phyloP scores from a whole-genome alignment of 2,797 vertebrate species.

The Sebastes steindachneri region DNA sequence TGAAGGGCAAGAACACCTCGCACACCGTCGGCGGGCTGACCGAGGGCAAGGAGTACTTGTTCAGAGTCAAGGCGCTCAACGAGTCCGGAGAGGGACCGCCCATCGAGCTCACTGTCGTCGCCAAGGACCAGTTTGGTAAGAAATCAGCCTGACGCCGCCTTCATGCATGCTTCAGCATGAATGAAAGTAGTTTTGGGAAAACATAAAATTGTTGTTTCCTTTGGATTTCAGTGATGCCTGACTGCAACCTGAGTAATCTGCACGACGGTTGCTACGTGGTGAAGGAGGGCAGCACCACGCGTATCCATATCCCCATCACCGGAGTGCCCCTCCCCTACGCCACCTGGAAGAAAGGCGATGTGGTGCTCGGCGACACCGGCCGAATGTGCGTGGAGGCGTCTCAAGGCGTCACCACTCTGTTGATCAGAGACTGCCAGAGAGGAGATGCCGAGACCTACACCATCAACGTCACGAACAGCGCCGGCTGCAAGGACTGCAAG shows the following conservation, averaged over 20 bases:
- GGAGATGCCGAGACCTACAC: conserved; percentile 92
- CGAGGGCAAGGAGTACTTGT: conserved; percentile 92
- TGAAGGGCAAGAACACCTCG: conserved; percentile 87
- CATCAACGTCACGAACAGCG: conserved; percentile 89
- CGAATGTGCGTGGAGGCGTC: conserved; percentile 91
- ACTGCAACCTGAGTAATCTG: conserved; percentile 91
- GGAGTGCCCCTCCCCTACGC: conserved; percentile 89
- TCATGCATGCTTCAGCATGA: background rate
- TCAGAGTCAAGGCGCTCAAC: conserved; percentile 94
- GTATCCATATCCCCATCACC: conserved; percentile 91
- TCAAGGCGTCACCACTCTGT: conserved; percentile 89
- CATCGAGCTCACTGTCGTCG: conserved; percentile 87
- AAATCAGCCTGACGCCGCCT: background rate
- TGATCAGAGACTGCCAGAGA: conserved; percentile 94
- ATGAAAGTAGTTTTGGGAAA: background rate
- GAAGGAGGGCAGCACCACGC: conserved; percentile 94
- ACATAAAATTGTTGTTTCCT: background rate
- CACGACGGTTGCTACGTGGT: conserved; percentile 90
- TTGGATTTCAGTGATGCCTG: conserved; percentile 87
- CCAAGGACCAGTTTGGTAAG: conserved; percentile 96
- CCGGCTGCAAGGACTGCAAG: conserved; percentile 91
- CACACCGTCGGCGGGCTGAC: conserved; percentile 87
- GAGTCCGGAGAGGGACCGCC: conserved; percentile 93
- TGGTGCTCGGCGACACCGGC: conserved; percentile 87
- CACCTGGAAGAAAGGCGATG: conserved; percentile 93